Percentiles rank a stretch among this genome's conserved stretches.
These are phyloP conservation scores for Tinamus guttatus DNA, from an alignment of 2,113 vertebrate species.

Conservation along the genomic window DNA sequence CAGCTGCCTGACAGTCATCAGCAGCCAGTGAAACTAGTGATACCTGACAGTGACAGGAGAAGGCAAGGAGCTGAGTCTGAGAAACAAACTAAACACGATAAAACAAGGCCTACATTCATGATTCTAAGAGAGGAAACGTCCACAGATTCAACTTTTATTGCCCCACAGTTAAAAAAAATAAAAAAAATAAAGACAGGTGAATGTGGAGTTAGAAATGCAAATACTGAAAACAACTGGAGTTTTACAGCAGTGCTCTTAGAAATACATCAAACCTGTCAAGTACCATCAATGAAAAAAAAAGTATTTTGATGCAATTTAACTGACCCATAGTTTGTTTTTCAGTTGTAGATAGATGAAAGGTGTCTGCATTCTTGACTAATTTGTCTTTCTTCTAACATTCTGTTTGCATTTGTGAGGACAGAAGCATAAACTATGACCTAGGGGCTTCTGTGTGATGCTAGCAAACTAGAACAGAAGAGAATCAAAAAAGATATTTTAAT, in stretches of 20 bases:
- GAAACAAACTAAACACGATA: conserved; percentile 79
- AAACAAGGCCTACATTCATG: background rate
- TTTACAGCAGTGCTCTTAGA: background rate
- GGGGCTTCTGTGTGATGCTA: conserved; percentile 89
- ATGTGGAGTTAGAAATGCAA: background rate
- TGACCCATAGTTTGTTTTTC: conserved; percentile 48
- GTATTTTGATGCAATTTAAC: background rate
- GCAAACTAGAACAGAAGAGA: conserved; percentile 83
- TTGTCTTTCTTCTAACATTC: conserved; percentile 75
- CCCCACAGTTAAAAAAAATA: background rate
- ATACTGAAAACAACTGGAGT: background rate
- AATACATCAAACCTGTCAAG: background rate
- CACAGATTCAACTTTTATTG: background rate
- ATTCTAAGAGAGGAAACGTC: background rate
- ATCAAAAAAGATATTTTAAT: conserved; percentile 77
- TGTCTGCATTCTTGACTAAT: conserved; percentile 63
- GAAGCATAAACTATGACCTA: conserved; percentile 93
- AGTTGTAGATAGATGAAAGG: conserved; percentile 62
- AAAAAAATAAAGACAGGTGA: background rate
- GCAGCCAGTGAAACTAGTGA: conserved; percentile 66
- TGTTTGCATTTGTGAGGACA: conserved; percentile 88
- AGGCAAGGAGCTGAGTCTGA: conserved; percentile 84
- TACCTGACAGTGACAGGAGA: conserved; percentile 77
- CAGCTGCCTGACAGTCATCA: conserved; percentile 82
- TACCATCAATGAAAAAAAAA: background rate